phyloP scores from a whole-genome alignment of 2,888 invertebrate species.

The Scotopteryx bipunctaria region DNA sequence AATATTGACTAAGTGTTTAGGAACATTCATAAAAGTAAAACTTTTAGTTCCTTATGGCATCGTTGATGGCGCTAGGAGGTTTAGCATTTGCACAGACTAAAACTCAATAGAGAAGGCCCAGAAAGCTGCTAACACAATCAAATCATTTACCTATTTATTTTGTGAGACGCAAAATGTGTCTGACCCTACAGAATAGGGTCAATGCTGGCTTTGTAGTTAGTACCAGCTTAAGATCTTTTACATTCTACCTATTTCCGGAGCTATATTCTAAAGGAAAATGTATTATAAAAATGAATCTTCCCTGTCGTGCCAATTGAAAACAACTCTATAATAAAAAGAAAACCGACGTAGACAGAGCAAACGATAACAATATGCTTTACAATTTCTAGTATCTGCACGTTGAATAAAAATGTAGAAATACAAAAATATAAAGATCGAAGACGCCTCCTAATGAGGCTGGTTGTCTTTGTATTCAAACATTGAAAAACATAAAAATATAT shows the following conservation, averaged over 20 bases:
- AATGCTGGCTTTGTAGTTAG: too few species aligned
- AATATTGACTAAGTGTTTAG: not conserved
- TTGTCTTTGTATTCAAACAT: slow-evolving; percentile 49
- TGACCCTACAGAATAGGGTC: too few species aligned
- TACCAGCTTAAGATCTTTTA: too few species aligned
- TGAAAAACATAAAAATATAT: slow-evolving; percentile 66
- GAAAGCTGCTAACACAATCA: too few species aligned
- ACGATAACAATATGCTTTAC: slow-evolving; percentile 25
- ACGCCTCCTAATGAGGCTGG: slow-evolving; percentile 29
- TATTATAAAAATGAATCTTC: slow-evolving; percentile 11
- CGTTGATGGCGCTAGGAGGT: too few species aligned
- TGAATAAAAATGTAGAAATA: slow-evolving; percentile 13
- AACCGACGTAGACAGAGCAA: slow-evolving; percentile 9
- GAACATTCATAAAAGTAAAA: too few species aligned
- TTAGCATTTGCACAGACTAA: too few species aligned
- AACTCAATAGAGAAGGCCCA: too few species aligned
- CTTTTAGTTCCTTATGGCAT: too few species aligned
- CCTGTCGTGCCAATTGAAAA: slow-evolving; percentile 22
- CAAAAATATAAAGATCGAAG: slow-evolving; percentile 20
- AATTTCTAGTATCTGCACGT: slow-evolving; percentile 17
- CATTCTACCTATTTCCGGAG: not conserved
- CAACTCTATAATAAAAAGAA: slow-evolving; percentile 22
- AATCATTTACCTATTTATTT: too few species aligned
- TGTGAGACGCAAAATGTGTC: too few species aligned
- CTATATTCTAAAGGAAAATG: slow-evolving; percentile 5